phyloP scores from a whole-genome alignment of 1,140 invertebrate species.

The Metaphire vulgaris region DNA sequence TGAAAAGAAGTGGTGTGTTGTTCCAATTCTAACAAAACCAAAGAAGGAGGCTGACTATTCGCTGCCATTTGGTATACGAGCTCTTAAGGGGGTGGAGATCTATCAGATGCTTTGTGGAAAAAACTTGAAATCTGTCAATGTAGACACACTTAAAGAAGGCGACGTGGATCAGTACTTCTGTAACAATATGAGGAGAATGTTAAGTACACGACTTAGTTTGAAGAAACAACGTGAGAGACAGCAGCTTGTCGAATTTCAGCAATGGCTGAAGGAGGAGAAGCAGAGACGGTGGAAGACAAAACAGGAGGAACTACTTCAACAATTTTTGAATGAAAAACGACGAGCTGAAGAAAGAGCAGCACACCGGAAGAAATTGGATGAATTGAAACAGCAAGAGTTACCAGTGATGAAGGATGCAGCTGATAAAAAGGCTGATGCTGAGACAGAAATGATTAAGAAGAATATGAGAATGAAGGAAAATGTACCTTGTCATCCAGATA shows the following conservation, averaged over 20 bases:
- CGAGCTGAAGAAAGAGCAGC: not conserved
- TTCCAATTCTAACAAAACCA: constrained; percentile 4
- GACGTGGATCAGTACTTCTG: not conserved
- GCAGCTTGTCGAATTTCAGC: not conserved
- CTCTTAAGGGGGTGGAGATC: not conserved
- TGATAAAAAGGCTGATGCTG: too few species aligned
- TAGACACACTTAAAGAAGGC: not conserved
- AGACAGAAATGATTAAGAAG: too few species aligned
- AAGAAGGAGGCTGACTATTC: not conserved
- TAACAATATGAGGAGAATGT: not conserved
- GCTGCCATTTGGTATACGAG: not conserved
- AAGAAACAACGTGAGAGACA: not conserved
- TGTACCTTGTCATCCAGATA: not conserved
- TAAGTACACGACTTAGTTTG: not conserved
- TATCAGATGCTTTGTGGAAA: not conserved
- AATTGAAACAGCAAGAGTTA: not conserved
- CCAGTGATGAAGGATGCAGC: not conserved
- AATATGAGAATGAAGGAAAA: not conserved
- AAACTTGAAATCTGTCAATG: not conserved
- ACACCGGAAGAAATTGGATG: not conserved
- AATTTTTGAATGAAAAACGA: not conserved
- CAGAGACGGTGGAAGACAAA: not conserved
- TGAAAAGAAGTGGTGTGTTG: constrained; percentile 17
- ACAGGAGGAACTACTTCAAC: not conserved
- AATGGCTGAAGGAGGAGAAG: not conserved